phyloP scores from a whole-genome alignment of 2,113 vertebrate genomes.

The Numida meleagris region DNA sequence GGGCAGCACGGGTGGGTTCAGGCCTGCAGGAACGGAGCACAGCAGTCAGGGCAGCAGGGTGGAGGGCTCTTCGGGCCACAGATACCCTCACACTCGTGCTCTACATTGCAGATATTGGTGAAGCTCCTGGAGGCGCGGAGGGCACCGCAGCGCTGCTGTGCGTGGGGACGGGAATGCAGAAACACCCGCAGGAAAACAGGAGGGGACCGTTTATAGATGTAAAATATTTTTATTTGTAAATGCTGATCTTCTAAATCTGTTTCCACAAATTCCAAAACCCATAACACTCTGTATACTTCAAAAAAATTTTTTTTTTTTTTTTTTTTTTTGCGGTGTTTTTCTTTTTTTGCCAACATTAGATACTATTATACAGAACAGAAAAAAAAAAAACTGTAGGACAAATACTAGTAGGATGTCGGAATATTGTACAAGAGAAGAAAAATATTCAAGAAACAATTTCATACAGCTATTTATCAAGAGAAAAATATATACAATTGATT shows the following conservation, averaged over 20 bases:
- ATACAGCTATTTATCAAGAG: conserved; percentile 99
- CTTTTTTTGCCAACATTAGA: conserved; percentile 87
- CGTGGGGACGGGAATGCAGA: neutral
- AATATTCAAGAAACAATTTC: conserved; percentile 98
- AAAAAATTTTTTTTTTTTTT: conserved; percentile 81
- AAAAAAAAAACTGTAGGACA: conserved; percentile 89
- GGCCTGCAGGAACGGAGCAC: neutral
- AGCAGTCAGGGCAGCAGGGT: too few relatives aligned
- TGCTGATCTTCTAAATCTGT: conserved; percentile 97
- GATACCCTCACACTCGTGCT: too few relatives aligned
- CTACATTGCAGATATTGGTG: too few relatives aligned
- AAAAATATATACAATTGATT: conserved; percentile 99
- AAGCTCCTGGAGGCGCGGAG: too few relatives aligned
- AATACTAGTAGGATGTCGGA: conserved; percentile 96
- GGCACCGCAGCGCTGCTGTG: too few relatives aligned
- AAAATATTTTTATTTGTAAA: conserved; percentile 99
- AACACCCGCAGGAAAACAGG: neutral
- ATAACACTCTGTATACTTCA: conserved; percentile 93
- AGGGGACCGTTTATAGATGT: conserved; percentile 79
- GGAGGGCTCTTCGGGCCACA: neutral
- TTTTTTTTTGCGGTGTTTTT: conserved; percentile 56
- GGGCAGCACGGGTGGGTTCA: rapidly evolving
- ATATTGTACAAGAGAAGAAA: conserved; percentile 98
- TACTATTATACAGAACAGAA: conserved; percentile 94
- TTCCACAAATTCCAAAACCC: conserved; percentile 98